Conservation (phyloP, 2,113 vertebrate species). For the Pterocles orientalis region DNA sequence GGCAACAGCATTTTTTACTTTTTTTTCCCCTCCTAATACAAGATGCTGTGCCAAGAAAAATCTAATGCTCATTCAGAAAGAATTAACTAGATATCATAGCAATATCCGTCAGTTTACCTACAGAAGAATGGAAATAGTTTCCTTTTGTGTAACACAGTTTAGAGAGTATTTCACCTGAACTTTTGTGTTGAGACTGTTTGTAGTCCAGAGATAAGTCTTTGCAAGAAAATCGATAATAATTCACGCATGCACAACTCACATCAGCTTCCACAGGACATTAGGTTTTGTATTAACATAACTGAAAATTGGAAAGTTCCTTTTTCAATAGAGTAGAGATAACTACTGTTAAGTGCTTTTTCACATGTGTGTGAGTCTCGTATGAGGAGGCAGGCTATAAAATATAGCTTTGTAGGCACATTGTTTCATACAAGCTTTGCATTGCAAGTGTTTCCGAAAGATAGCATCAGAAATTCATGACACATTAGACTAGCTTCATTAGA, state of each 20-base stretch:
- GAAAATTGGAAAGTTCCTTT: conserved; percentile 65
- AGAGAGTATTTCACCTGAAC: conserved; percentile 55
- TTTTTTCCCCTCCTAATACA: background rate
- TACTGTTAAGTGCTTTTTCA: conserved; percentile 5
- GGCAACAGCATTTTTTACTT: background rate
- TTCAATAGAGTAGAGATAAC: conserved; percentile 44
- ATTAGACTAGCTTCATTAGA: conserved; percentile 6
- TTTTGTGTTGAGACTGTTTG: conserved; percentile 52
- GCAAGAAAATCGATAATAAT: conserved; percentile 66
- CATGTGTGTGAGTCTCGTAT: background rate
- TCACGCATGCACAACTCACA: conserved; percentile 51
- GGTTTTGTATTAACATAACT: conserved; percentile 50
- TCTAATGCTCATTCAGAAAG: conserved; percentile 49
- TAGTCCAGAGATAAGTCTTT: conserved; percentile 65
- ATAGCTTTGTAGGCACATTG: background rate
- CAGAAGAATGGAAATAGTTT: conserved; percentile 34
- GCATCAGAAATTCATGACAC: conserved; percentile 34
- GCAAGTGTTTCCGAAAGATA: background rate
- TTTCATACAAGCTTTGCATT: background rate
- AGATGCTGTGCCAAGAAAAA: conserved; percentile 50
- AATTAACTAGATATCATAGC: conserved; percentile 58
- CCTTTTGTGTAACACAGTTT: conserved; percentile 42
- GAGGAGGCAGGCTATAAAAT: background rate
- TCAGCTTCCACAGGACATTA: conserved; percentile 66
- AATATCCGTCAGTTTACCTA: conserved; percentile 32